These are phyloP conservation scores for Tachysurus fulvidraco DNA, from an alignment of 2,113 vertebrate species.

Conservation along the genomic window DNA sequence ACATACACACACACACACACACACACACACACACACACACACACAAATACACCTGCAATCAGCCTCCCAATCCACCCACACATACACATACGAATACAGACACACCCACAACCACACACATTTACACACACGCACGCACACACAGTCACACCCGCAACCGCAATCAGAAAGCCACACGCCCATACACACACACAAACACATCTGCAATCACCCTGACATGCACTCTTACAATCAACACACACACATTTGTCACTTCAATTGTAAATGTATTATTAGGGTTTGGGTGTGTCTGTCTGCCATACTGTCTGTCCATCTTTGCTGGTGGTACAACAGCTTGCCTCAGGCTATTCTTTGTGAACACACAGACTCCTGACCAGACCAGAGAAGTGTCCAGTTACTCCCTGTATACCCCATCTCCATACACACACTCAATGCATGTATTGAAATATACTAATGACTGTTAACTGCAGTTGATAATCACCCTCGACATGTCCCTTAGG, in stretches of 20 bases:
- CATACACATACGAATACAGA: too few relatives aligned
- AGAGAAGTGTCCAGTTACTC: too few relatives aligned
- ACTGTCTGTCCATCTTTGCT: neutral
- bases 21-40: neutral
- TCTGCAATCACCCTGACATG: too few relatives aligned
- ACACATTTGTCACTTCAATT: neutral
- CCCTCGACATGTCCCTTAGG: neutral
- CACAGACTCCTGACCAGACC: neutral
- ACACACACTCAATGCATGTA: neutral
- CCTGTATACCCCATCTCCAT: too few relatives aligned
- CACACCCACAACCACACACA: too few relatives aligned
- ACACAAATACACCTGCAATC: neutral
- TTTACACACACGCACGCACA: too few relatives aligned
- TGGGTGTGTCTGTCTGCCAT: neutral
- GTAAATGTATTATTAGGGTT: neutral
- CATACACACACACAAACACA: slow-evolving; percentile 2
- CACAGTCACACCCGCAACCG: too few relatives aligned
- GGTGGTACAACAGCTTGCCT: neutral
- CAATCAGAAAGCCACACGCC: neutral
- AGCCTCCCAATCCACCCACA: too few relatives aligned
- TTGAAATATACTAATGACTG: slow-evolving; percentile 1
- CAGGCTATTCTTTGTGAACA: neutral
- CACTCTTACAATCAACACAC: neutral
- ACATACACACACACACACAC: neutral
- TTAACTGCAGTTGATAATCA: neutral